Base-by-base conservation (phyloP, 2,797 vertebrate species). In the Onychomys torridus region DNA sequence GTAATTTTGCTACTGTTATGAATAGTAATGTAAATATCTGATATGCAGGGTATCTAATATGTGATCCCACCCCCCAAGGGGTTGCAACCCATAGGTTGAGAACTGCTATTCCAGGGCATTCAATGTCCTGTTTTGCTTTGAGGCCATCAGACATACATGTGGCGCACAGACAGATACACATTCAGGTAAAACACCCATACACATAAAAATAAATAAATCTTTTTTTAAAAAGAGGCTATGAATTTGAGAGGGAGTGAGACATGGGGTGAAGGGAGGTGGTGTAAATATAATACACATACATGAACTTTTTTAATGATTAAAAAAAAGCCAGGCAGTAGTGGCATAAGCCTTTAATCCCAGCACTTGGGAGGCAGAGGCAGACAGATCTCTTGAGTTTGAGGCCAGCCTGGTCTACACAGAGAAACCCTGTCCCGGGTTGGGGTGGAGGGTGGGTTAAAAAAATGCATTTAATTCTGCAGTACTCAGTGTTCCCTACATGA, bases 391-490 rank as follows among this genome's bases (percentile, higher is more conserved):
- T 57, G 12, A 43, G 37, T 61, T 43, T 27, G 27, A 40, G 25
- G 37, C 37, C 37, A 63, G 29, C 40, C 59, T 84, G 27, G 16
- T 85, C 19, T 67, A 85, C 43, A 85, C 19, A 67, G 61, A 84
- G 17, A 46, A 46, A 34, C 10, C 40, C 40, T 65, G 10, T 43
- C 37, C 43, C 23, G 10, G n/a, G 69, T 9, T 9, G 16, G 37
- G 79, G 25, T 16, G 19, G 40, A 17, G 29, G 17, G 19, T 67
- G 43, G 43, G 19, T 85, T 67, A 49, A 67, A 71, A 89, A 78
- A 46, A 71, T 40, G 19, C 55, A 37, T 90, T 69, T 82, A 86
- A 40, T 94, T 96, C 40, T 92, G 6, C 89, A 29, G 81, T 59
- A 84, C 21, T 76, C n/a, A 55, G 25, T 46, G 57, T 86, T 95